Base-by-base conservation (phyloP, 2,113 vertebrate species). In the Glaucidium brasilianum region DNA sequence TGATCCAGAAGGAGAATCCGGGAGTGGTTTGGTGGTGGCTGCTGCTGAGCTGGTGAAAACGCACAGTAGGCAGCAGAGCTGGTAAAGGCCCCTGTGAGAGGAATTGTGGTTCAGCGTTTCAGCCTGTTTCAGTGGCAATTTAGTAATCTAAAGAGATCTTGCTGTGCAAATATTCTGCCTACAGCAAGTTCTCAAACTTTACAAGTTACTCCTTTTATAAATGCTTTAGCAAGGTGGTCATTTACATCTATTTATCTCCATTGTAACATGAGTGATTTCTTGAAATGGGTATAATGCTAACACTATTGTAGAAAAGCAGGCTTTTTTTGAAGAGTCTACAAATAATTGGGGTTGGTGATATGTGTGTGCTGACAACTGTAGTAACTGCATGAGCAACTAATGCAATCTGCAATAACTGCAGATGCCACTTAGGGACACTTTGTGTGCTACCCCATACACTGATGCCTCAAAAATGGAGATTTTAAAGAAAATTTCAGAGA, bases 31-130 rank as follows among this genome's bases (percentile, higher is more conserved):
- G 49, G 12, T 52, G 50, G 69, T 37, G 35, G 23, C 13, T 88
- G 71, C 75, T 90, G 62, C 92, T 85, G 90, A 92, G 59, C 71
- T 88, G 67, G 41, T 94, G 77, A 90, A 90, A 91, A 64, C 53
- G 78, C 77, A 56, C 60, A 75, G 52, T 47, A 81, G 47, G 60
- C 79, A 95, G 43, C 64, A 84, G 80, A 74, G 80, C 55, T 88
- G 72, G 72, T 56, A 86, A 71, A 95, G 43, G 26, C 63, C 78
- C 9, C 32, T 19, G 12, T 11, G 59, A 84, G 56, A 92, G 64
- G 47, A 75, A 52, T 26, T 62, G 69, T 41, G 18, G 68, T 81
- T 92, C n/a, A 35, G 34, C 37, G 16, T 84, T 95, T 74, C 32
- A 91, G 76, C 52, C 73, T 5, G 4, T 86, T 86, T 78, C 59